These are phyloP conservation scores for Pseudomugil tenellus DNA, from an alignment of 2,797 vertebrate species.

Conservation along the genomic window DNA sequence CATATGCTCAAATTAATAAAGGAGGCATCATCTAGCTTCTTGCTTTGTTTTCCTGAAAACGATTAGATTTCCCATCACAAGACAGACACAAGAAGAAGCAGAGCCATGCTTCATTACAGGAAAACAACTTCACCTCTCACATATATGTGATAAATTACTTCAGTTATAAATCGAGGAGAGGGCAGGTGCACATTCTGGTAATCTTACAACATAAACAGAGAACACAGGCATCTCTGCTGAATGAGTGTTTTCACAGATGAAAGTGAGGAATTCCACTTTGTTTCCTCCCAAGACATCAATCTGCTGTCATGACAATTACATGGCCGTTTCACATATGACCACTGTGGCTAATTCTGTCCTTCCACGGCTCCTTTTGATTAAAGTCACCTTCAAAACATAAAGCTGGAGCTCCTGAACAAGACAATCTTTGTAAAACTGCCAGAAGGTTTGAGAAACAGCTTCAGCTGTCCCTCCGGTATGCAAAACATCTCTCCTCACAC, in stretches of 20 bases:
- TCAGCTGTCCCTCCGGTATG: constrained; percentile 43
- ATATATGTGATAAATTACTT: neutral
- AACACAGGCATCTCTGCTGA: constrained; percentile 28
- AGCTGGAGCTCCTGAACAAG: constrained; percentile 20
- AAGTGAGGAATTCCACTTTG: constrained; percentile 45
- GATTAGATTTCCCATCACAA: no score
- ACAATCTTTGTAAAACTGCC: constrained; percentile 44
- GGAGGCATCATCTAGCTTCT: no score
- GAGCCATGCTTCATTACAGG: no score
- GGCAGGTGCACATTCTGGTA: constrained; percentile 61
- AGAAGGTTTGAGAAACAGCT: constrained; percentile 32
- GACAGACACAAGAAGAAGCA: no score
- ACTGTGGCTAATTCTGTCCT: constrained; percentile 33
- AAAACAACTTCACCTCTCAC: no score
- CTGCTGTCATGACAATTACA: constrained; percentile 39
- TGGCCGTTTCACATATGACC: constrained; percentile 34
- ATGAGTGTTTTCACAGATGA: constrained; percentile 66
- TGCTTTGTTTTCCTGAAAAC: no score
- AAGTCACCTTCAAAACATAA: constrained; percentile 49
- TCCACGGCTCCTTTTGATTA: constrained; percentile 53
- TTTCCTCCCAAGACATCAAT: constrained; percentile 48
- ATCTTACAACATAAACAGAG: constrained; percentile 53
- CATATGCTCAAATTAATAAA: no score
- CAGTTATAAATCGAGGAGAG: constrained; percentile 33
- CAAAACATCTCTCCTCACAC: constrained; percentile 50